Base-by-base conservation (phyloP, 1,140 invertebrate species). In the Augochlora pura region DNA sequence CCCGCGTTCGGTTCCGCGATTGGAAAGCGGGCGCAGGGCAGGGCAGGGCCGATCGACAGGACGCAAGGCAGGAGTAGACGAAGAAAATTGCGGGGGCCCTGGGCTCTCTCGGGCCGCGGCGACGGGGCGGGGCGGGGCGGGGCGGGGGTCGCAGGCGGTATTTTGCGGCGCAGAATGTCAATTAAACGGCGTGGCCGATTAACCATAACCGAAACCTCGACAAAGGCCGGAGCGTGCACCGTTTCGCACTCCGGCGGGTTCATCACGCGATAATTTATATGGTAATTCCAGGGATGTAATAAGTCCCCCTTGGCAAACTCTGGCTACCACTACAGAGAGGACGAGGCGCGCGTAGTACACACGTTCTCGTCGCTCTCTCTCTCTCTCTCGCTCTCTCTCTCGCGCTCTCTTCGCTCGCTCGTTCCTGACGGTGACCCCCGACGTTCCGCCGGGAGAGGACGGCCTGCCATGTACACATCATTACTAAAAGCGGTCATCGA, bases 211-310 rank as follows among this genome's bases (percentile, higher is more conserved):
- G 80, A 90, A 90, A 89, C 86, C 88, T 88, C 88, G 88, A 90
- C 89, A 90, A 90, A 90, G 89, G 88, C 75, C 59, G 18, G 69
- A 78, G 86, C 76, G 77, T 88, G 86, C 83, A 81, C 82, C 77
- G 85, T 88, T 82, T 84, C 84, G 88, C 85, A 87, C 84, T 87
- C 80, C 79, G 84, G 73, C 77, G 82, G 83, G 87, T 90, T 88
- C 89, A 90, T 90, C 88, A 89, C 87, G 86, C 85, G 88, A 90
- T 90, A 90, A 90, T 90, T 90, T 90, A 90, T 90, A 90, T 90
- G 89, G 89, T 90, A 90, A 90, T 90, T 84, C 86, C 79, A 84
- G 86, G 89, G 84, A 88, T 87, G 89, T 90, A 90, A 90, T 90
- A 90, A 90, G 89, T 90, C 87, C 87, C 82, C 87, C 88, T 89